Conservation (phyloP, 2,113 vertebrate species). For the Egretta garzetta region DNA sequence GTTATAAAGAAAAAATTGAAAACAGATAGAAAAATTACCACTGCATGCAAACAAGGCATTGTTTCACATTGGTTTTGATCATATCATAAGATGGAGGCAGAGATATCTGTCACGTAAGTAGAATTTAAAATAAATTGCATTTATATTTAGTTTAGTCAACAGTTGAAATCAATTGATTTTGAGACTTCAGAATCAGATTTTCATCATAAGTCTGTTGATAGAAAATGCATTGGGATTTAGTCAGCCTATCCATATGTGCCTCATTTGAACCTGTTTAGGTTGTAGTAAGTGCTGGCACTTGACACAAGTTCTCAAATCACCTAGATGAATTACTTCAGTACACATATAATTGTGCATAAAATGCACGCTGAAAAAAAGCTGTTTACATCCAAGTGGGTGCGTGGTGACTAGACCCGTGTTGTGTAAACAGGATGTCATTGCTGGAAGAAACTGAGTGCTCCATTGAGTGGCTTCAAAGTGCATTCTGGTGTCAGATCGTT, state of each 20-base stretch:
- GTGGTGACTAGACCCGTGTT: neutral
- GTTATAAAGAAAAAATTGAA: neutral
- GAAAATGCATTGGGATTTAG: conserved; percentile 37
- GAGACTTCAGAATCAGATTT: conserved; percentile 49
- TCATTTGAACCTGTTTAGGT: conserved; percentile 21
- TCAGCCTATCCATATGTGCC: conserved; percentile 8
- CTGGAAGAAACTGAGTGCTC: neutral
- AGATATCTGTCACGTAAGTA: neutral
- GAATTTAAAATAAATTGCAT: conserved; percentile 34
- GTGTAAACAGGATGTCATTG: neutral
- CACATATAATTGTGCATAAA: conserved; percentile 21
- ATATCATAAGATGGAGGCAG: neutral
- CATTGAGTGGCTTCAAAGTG: neutral
- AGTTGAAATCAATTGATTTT: conserved; percentile 41
- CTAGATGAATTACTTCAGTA: neutral
- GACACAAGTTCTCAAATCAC: conserved; percentile 19
- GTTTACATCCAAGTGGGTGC: neutral
- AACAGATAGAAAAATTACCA: neutral
- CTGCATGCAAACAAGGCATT: neutral
- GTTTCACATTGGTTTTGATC: neutral
- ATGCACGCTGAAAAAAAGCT: conserved; percentile 24
- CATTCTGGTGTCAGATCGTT: neutral
- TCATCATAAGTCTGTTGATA: conserved; percentile 16
- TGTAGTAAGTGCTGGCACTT: neutral
- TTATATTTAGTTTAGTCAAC: conserved; percentile 35